A percentile compares a stretch with the other conserved stretches of the same genome.
phyloP scores from a whole-genome alignment of 2,113 vertebrate species.

The Oreochromis niloticus region DNA sequence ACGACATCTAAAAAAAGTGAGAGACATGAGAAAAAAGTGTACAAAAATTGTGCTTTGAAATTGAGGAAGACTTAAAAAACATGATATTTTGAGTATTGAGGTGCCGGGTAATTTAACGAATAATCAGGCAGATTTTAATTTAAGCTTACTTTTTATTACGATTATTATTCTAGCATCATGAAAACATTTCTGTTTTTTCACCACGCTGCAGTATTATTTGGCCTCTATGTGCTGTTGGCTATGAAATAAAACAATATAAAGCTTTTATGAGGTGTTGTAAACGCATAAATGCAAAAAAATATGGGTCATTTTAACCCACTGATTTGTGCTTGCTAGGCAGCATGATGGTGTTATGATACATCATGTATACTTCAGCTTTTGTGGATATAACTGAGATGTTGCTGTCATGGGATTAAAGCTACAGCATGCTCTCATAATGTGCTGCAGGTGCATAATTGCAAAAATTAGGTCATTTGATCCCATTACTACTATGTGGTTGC shows the following conservation, averaged over 20 bases:
- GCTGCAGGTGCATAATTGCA: not conserved
- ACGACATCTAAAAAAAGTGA: not conserved
- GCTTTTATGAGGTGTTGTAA: not conserved
- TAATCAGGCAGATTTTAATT: not conserved
- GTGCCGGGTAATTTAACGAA: not conserved
- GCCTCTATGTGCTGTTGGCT: not conserved
- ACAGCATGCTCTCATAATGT: not conserved
- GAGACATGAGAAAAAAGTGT: not conserved
- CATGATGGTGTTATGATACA: not conserved
- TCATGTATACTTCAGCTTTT: not conserved
- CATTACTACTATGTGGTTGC: not conserved
- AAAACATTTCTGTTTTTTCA: not conserved
- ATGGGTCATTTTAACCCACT: not conserved
- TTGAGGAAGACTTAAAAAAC: not conserved
- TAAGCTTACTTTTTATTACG: not conserved
- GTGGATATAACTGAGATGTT: not conserved
- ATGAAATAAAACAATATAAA: not conserved
- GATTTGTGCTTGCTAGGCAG: not conserved
- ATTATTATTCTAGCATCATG: no score
- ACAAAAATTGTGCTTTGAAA: accelerated
- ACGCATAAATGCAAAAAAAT: not conserved
- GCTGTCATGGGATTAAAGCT: not conserved
- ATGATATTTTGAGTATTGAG: not conserved
- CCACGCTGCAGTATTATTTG: not conserved
- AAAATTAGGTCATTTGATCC: not conserved